Evolutionary conservation across 2,888 invertebrate species (phyloP).

Genomic region (Serrognathus titanus): DNA sequence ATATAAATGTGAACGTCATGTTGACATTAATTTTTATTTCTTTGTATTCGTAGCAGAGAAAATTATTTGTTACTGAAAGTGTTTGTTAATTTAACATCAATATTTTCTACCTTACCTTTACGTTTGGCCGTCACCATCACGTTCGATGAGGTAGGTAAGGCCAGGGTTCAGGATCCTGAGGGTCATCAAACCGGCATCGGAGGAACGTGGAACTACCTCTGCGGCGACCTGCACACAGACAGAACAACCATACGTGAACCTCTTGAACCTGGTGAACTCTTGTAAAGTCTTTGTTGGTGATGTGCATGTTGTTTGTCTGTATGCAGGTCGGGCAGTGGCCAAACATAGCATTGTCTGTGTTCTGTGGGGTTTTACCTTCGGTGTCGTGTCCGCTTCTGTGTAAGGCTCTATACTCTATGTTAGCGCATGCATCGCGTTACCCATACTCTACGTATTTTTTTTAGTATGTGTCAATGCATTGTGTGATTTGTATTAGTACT

Average conservation of each 20-base stretch:
- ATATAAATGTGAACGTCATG: too few species aligned
- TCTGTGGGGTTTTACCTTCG: conserved; percentile 21
- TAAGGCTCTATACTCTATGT: conserved; percentile 12
- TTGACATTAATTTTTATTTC: too few species aligned
- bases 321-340: conserved; percentile 45
- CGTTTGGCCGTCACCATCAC: too few species aligned
- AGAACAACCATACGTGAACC: conserved; percentile 53
- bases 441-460: conserved; percentile 6
- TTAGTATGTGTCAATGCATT: background rate
- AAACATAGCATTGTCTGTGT: conserved; percentile 28
- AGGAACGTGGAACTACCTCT: conserved; percentile 31
- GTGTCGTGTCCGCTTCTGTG: conserved; percentile 24
- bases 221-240: conserved; percentile 60
- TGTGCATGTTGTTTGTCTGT: conserved; percentile 52
- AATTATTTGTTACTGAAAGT: too few species aligned
- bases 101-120: too few species aligned
- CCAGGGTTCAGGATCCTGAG: background rate
- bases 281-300: conserved; percentile 40
- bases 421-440: conserved; percentile 4
- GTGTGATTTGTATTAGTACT: conserved; percentile 10
- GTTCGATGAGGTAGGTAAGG: too few species aligned
- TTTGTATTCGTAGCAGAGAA: too few species aligned
- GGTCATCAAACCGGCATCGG: background rate
- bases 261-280: conserved; percentile 29
- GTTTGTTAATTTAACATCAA: too few species aligned